A percentile compares a stretch with the other conserved stretches of the same genome.
Conservation (phyloP, 2,797 vertebrate species). For the Pangasius sanitwongsei region DNA sequence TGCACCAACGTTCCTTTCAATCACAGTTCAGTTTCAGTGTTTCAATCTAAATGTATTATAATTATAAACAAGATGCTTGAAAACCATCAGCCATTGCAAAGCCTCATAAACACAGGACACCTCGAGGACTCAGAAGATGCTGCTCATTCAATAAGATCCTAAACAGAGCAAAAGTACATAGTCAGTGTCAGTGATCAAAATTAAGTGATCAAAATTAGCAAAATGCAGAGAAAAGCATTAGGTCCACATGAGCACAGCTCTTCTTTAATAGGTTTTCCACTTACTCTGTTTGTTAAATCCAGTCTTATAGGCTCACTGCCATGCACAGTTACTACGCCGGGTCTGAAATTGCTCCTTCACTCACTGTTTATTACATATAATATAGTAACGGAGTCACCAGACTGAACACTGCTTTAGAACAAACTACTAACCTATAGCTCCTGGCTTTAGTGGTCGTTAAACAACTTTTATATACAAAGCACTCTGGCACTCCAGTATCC, state of each 20-base stretch:
- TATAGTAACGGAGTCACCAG: neutral
- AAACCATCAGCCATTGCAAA: neutral
- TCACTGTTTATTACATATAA: neutral
- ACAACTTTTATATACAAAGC: neutral
- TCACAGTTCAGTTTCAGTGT: neutral
- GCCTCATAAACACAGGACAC: slow-evolving; percentile 2
- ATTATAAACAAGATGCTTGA: neutral
- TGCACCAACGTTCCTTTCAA: neutral
- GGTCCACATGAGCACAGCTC: neutral
- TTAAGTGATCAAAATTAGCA: neutral
- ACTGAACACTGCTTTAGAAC: neutral
- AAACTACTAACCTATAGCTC: neutral
- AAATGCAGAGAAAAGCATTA: neutral
- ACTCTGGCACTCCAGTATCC: neutral
- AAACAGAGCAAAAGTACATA: slow-evolving; percentile 33
- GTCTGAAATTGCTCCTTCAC: neutral
- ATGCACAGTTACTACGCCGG: neutral
- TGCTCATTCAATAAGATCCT: slow-evolving; percentile 74
- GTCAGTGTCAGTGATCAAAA: neutral
- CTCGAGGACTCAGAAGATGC: slow-evolving; percentile 14
- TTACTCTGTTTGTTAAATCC: neutral
- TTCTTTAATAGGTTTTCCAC: neutral
- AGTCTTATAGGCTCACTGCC: neutral
- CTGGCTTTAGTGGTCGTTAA: neutral
- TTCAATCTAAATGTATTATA: neutral